phyloP scores from a whole-genome alignment of 2,113 vertebrate genomes.

The Toxotes jaculatrix region DNA sequence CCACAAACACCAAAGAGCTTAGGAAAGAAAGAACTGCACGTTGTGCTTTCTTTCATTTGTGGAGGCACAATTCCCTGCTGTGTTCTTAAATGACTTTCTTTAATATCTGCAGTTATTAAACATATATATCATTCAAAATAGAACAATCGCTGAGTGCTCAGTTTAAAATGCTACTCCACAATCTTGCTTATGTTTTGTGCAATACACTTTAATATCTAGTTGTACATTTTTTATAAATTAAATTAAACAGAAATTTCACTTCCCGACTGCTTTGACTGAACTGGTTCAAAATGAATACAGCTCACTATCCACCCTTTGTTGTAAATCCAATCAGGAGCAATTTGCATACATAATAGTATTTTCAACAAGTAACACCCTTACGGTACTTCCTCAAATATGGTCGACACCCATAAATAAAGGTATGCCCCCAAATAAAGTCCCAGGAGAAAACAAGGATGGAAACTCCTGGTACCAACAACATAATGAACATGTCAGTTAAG shows the following conservation, averaged over 20 bases:
- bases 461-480: too few species aligned
- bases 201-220: not conserved
- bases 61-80: not conserved
- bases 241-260: not conserved
- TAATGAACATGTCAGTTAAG: too few species aligned
- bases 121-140: not conserved
- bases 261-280: not conserved
- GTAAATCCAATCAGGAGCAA: not conserved
- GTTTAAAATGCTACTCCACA: not conserved
- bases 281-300: too few species aligned
- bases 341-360: slow-evolving; percentile 15
- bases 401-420: too few species aligned
- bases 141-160: not conserved
- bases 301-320: not conserved
- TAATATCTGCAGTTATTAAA: not conserved
- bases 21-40: slow-evolving; percentile 14
- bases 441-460: too few species aligned
- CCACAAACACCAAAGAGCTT: slow-evolving; percentile 27
- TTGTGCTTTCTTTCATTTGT: slow-evolving; percentile 9
- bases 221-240: not conserved
- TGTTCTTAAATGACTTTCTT: not conserved
- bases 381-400: too few species aligned
- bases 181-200: not conserved
- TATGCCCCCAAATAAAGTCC: too few species aligned
- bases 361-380: slow-evolving; percentile 3